phyloP scores from a whole-genome alignment of 1,140 invertebrate genomes.

The Drosophila nigromelanica region DNA sequence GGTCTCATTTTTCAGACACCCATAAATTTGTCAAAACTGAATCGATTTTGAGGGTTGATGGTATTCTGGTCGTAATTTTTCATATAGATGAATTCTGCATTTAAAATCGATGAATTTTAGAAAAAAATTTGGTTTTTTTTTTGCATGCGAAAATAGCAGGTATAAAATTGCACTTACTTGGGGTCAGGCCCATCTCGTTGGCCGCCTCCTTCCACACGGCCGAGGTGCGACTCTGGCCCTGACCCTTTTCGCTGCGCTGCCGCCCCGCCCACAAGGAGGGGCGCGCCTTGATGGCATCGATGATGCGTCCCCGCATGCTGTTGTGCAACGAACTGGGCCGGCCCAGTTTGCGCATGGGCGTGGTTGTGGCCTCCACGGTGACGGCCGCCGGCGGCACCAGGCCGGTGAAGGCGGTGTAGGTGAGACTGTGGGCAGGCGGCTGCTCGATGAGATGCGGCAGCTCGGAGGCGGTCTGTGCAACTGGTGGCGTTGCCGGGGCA shows the following conservation, averaged over 20 bases:
- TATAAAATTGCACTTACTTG: conserved; percentile 34
- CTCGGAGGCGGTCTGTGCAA: neutral
- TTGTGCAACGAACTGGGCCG: conserved; percentile 79
- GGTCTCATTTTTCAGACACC: too few relatives aligned
- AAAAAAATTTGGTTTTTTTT: too few relatives aligned
- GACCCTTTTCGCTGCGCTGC: conserved; percentile 74
- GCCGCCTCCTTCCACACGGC: conserved; percentile 80
- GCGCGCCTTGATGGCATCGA: conserved; percentile 77
- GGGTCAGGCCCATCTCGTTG: conserved; percentile 71
- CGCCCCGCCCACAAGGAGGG: conserved; percentile 75
- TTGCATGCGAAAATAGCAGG: too few relatives aligned
- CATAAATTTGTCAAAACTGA: too few relatives aligned
- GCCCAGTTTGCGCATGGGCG: conserved; percentile 70
- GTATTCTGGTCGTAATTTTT: too few relatives aligned
- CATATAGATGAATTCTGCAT: too few relatives aligned
- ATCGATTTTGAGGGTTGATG: too few relatives aligned
- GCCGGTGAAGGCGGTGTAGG: conserved; percentile 74
- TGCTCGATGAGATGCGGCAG: conserved; percentile 55
- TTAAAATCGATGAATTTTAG: too few relatives aligned
- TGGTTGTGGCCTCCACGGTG: conserved; percentile 63
- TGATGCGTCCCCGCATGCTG: conserved; percentile 79
- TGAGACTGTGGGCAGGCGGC: conserved; percentile 44
- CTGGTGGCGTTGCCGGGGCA: conserved; percentile 11
- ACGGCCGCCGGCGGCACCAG: conserved; percentile 76
- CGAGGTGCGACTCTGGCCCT: conserved; percentile 76